Evolutionary conservation across 1,140 invertebrate species (phyloP), one percentile per base, ranked within the genome.

Genomic region (Temnothorax longispinosus): DNA sequence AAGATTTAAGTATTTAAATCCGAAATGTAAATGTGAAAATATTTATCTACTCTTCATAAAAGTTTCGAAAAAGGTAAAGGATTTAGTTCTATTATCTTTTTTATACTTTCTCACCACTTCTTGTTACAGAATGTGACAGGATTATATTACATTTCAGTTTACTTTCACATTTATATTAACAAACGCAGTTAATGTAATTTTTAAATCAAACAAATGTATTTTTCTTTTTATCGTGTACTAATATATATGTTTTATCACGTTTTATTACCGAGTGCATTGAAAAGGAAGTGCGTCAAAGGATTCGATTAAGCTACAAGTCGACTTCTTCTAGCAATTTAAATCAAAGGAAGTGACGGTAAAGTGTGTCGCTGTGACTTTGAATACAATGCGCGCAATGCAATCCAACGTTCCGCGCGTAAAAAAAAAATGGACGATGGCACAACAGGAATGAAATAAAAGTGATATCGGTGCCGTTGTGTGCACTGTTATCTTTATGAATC

Each of bases 401-500:
- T 1, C 35, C 56, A 41, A 54, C 10, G 35, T 54, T 54, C 21
- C 13, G 50, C 11, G 52, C 65, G 13, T 71, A 52, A 27, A 52
- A 84, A 84, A 62, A 75, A 76, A 60, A 75, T 69, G 10, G 2
- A 78, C 18, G 58, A 21, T 38, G 50, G 6, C 52, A 41, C 60
- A 71, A 32, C 21, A 47, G 54, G 10, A 78, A 60, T 52, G 38
- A 69, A 77, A 85, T 85, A 85, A 77, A 75, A 69, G 62, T 64
- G 80, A 72, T 58, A 71, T 52, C 58, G 86, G 58, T n/a, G n/a
- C 38, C 64, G 67, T 82, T 71, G 72, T n/a, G 65, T 13, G 85
- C 27, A 27, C 74, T 54, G 27, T 62, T 75, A 88, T 71, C 38
- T 80, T 88, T 78, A 88, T 64, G 75, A 78, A 65, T 84, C 32